Evolutionary conservation across 2,797 vertebrate species (phyloP).

Genomic region (Gouania willdenowi): DNA sequence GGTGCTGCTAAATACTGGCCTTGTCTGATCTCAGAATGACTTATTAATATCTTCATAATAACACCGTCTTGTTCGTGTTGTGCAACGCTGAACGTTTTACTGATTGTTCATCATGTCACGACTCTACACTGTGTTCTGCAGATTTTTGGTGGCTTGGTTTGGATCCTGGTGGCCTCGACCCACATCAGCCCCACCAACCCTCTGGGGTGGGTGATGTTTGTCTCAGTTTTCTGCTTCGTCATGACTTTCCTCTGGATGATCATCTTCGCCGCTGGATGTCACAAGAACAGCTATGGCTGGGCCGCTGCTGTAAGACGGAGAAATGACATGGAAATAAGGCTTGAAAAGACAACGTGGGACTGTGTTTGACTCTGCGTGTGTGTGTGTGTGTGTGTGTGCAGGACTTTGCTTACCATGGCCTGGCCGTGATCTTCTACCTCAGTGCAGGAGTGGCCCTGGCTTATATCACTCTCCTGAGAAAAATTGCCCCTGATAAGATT

Average conservation of each 20-base stretch:
- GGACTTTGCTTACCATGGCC: constrained; percentile 69
- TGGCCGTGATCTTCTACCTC: constrained; percentile 72
- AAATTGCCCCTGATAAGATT: rapidly evolving
- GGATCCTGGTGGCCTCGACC: constrained; percentile 87
- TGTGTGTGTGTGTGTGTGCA: constrained; percentile 32
- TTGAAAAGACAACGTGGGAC: background rate
- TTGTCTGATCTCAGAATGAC: too few relatives aligned
- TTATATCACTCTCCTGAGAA: constrained; percentile 3
- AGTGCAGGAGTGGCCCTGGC: constrained; percentile 69
- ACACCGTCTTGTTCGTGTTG: too few relatives aligned
- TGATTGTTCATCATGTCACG: background rate
- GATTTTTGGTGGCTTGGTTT: constrained; percentile 87
- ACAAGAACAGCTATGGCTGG: constrained; percentile 60
- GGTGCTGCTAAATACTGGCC: too few relatives aligned
- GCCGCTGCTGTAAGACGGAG: constrained; percentile 64
- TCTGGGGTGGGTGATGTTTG: constrained; percentile 92
- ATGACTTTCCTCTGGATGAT: constrained; percentile 78
- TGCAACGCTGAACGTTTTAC: too few relatives aligned
- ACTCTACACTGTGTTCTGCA: constrained; percentile 22
- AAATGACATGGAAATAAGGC: background rate
- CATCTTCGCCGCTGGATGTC: constrained; percentile 56
- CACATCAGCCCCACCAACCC: constrained; percentile 19
- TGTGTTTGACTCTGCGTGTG: background rate
- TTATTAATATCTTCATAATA: too few relatives aligned
- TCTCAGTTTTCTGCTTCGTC: constrained; percentile 87